phyloP scores from a whole-genome alignment of 2,797 vertebrate genomes.

The Tauraco hartlaubi region DNA sequence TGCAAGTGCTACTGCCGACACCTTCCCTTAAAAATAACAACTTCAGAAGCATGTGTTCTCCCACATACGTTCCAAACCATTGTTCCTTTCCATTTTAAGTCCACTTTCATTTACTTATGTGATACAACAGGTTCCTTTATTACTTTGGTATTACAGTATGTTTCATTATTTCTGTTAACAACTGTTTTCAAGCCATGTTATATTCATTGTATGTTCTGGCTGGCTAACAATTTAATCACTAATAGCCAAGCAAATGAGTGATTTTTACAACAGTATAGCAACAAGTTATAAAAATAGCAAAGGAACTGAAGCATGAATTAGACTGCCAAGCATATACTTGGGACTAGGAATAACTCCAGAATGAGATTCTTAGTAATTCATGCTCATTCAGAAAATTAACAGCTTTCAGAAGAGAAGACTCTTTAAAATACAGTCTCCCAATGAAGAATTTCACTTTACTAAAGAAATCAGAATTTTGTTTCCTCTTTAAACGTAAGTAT shows the following conservation, averaged over 20 bases:
- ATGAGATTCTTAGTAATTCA: neutral
- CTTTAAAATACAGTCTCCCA: neutral
- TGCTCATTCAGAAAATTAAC: slow-evolving; percentile 2
- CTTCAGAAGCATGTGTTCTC: neutral
- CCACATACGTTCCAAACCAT: neutral
- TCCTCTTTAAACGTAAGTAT: neutral
- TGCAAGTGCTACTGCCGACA: neutral
- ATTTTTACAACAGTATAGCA: slow-evolving; percentile 30
- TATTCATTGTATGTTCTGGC: neutral
- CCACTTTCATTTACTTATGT: neutral
- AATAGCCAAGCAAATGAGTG: neutral
- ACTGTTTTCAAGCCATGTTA: slow-evolving; percentile 18
- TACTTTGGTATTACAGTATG: neutral
- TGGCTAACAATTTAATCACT: slow-evolving; percentile 19
- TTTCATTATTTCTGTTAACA: neutral
- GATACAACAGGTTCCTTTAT: neutral
- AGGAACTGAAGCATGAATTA: slow-evolving; percentile 23
- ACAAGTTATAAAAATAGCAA: slow-evolving; percentile 35
- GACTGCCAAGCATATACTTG: neutral
- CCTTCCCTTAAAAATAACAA: neutral
- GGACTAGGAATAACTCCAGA: slow-evolving; percentile 31
- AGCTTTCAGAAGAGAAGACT: neutral
- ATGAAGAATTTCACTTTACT: neutral
- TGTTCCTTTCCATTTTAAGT: neutral
- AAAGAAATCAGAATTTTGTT: neutral